phyloP scores from a whole-genome alignment of 2,797 vertebrate species.

The Remorina albescens region DNA sequence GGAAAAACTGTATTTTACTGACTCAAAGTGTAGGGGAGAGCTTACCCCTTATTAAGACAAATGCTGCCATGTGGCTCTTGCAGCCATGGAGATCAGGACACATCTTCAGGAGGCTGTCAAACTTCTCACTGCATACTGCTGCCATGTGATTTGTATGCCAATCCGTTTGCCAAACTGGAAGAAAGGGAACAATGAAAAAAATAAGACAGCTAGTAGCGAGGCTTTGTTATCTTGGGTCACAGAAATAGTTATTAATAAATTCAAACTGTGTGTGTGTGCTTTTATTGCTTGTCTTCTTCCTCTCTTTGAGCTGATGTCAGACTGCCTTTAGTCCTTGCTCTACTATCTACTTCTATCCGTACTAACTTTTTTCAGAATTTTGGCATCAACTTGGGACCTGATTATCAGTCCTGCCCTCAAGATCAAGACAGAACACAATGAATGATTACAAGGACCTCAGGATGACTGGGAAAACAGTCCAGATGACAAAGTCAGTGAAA shows the following conservation, averaged over 20 bases:
- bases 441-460: background rate
- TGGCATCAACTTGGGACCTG: no score
- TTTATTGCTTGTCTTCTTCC: no score
- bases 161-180: slow-evolving; percentile 67
- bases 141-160: slow-evolving; percentile 81
- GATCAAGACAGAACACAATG: background rate
- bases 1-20: background rate
- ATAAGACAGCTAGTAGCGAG: background rate
- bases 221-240: no score
- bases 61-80: slow-evolving; percentile 83
- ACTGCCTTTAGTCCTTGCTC: no score
- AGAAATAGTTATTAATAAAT: no score
- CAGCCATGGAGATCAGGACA: slow-evolving; percentile 71
- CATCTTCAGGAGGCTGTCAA: slow-evolving; percentile 80
- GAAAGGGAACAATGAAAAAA: slow-evolving; percentile 16
- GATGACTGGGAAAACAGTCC: background rate
- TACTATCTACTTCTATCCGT: no score
- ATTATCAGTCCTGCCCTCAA: no score
- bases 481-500: background rate
- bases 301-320: no score
- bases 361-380: no score
- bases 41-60: slow-evolving; percentile 83
- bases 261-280: no score
- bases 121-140: slow-evolving; percentile 76
- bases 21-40: background rate